Conservation (phyloP, 2,797 vertebrate species). For the Bradypus variegatus region DNA sequence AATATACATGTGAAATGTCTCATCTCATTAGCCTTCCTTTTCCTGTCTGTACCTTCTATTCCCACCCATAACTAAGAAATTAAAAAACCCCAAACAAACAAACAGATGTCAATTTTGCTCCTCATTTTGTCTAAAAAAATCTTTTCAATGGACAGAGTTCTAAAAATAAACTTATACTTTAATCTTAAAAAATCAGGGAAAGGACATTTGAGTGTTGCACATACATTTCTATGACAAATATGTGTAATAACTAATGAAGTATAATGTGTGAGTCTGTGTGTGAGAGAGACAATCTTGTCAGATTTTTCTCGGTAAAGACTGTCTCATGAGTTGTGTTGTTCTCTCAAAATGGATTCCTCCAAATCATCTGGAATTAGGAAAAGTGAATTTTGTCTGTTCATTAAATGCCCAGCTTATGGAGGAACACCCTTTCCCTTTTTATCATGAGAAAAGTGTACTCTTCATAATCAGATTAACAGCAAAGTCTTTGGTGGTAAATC, state of each 20-base stretch:
- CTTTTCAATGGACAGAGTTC: neutral
- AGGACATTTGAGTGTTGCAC: neutral
- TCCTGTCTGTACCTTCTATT: neutral
- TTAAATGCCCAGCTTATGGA: neutral
- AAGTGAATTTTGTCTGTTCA: neutral
- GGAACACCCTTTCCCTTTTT: neutral
- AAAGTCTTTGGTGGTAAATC: neutral
- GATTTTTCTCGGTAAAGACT: neutral
- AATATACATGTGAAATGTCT: neutral
- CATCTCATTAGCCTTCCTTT: neutral
- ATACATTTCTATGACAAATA: neutral
- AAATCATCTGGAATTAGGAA: conserved; percentile 15
- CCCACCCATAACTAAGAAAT: neutral
- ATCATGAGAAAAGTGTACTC: neutral
- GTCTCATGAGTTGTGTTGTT: neutral
- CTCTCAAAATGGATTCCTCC: neutral
- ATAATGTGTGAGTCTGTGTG: neutral
- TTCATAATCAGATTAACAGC: conserved; percentile 11
- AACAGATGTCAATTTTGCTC: neutral
- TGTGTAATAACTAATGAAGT: neutral
- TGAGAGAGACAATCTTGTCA: neutral
- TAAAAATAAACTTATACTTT: neutral
- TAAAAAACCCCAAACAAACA: neutral
- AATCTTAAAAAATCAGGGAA: neutral
- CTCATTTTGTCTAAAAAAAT: neutral